phyloP scores from a whole-genome alignment of 2,113 vertebrate genomes.

The Microtus ochrogaster region DNA sequence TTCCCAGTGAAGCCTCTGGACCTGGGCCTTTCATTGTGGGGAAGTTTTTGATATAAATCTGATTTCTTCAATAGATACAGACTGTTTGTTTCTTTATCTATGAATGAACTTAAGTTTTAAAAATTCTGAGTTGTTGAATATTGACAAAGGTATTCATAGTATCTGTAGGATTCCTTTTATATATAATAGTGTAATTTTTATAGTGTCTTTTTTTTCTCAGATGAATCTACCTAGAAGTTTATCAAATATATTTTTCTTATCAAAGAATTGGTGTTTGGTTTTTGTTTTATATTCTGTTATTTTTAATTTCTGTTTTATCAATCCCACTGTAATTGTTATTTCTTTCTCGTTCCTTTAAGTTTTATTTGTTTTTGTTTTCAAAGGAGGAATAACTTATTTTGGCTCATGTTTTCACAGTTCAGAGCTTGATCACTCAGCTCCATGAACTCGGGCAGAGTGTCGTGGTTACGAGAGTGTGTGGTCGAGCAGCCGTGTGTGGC shows the following conservation, averaged over 20 bases:
- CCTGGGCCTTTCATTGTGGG: background rate
- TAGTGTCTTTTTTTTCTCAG: background rate
- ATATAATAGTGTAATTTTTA: background rate
- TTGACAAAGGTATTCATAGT: background rate
- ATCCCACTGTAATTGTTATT: background rate
- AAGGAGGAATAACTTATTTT: background rate
- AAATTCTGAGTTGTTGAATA: background rate
- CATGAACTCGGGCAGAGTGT: background rate
- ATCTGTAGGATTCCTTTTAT: background rate
- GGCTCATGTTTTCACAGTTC: background rate
- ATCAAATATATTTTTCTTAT: constrained; percentile 25
- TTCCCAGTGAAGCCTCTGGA: background rate
- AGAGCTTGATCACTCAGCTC: background rate
- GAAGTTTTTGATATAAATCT: background rate
- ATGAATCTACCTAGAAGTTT: constrained; percentile 23
- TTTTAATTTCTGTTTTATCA: background rate
- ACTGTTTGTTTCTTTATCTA: background rate
- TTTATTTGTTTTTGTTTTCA: background rate
- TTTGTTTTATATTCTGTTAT: background rate
- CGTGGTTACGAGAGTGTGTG: background rate
- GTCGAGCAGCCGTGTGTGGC: background rate
- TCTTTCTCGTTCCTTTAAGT: background rate
- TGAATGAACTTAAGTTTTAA: background rate
- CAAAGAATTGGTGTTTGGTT: background rate
- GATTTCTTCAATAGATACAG: background rate